phyloP scores from a whole-genome alignment of 2,888 invertebrate genomes.

The Embidobia sp. region DNA sequence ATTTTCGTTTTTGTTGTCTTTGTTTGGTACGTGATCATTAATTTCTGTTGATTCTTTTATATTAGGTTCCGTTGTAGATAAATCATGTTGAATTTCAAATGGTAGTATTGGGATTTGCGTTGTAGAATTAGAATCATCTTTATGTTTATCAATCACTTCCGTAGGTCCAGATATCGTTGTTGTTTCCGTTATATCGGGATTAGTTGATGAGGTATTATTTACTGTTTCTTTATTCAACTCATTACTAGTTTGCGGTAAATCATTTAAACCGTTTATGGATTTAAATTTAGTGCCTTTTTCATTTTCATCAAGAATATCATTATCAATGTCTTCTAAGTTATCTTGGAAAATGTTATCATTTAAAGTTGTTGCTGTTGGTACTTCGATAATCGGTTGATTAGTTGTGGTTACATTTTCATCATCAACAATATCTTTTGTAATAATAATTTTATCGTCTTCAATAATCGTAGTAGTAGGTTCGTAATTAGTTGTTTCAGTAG shows the following conservation, averaged over 20 bases:
- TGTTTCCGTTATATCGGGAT: slow-evolving; percentile 2
- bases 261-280: slow-evolving; percentile 24
- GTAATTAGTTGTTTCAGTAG: neutral
- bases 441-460: slow-evolving; percentile 1
- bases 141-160: slow-evolving; percentile 56
- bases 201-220: slow-evolving; percentile 6
- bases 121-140: slow-evolving; percentile 74
- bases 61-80: slow-evolving; percentile 72
- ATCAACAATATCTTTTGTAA: neutral
- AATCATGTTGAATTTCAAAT: slow-evolving; percentile 77
- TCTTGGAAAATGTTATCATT: slow-evolving; percentile 71
- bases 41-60: slow-evolving; percentile 65
- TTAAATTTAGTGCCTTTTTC: slow-evolving; percentile 56
- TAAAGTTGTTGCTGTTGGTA: slow-evolving; percentile 15
- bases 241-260: neutral
- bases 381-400: slow-evolving; percentile 12
- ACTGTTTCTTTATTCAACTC: slow-evolving; percentile 7
- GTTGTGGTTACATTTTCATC: slow-evolving; percentile 9
- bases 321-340: slow-evolving; percentile 77
- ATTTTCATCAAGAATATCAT: slow-evolving; percentile 76
- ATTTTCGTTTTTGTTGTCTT: slow-evolving; percentile 61
- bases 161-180: slow-evolving; percentile 28
- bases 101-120: slow-evolving; percentile 78
- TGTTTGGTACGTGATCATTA: slow-evolving; percentile 42
- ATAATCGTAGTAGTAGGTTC: neutral